Base-by-base conservation (phyloP, 2,888 invertebrate genomes). In the Hedychridium roseum region DNA sequence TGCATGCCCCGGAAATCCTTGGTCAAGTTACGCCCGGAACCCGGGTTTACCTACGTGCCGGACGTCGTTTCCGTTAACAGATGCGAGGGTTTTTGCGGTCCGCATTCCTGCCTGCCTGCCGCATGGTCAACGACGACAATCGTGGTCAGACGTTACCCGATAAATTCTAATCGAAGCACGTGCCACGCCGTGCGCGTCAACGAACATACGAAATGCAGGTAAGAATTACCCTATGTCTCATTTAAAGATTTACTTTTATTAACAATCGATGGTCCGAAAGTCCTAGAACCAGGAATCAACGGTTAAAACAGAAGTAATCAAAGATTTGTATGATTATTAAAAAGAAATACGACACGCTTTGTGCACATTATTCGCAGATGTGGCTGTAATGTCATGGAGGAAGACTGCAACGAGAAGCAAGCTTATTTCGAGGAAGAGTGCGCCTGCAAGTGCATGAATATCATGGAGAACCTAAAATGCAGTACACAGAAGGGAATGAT, bases 191-290 rank as follows among this genome's bases (percentile, higher is more conserved):
- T 60, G 9, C 11, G 34, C 2, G 48, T 61, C 27, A 41, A 50
- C 9, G 57, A 58, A 15, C 60, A 64, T 20, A 43, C 16, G 11
- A 30, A 26, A 14, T 62, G 62, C 60, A 56, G 39, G 62, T 64
- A 39, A 51, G 57, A 35, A 11, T 2, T 15, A n/a, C n/a, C n/a
- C n/a, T n/a, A n/a, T n/a, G n/a, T n/a, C n/a, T n/a, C n/a, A n/a
- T n/a, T n/a, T n/a, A n/a, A n/a, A n/a, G n/a, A n/a, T n/a, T n/a
- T n/a, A n/a, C n/a, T n/a, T n/a, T n/a, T n/a, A n/a, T n/a, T n/a
- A n/a, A n/a, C n/a, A n/a, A n/a, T n/a, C n/a, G n/a, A n/a, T n/a
- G n/a, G n/a, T n/a, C n/a, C n/a, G n/a, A n/a, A n/a, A n/a, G n/a
- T n/a, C n/a, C n/a, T n/a, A n/a, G n/a, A n/a, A n/a, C n/a, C n/a